These are phyloP conservation scores for Augiades crinisus DNA, from an alignment of 2,888 invertebrate genomes.

Conservation along the genomic window DNA sequence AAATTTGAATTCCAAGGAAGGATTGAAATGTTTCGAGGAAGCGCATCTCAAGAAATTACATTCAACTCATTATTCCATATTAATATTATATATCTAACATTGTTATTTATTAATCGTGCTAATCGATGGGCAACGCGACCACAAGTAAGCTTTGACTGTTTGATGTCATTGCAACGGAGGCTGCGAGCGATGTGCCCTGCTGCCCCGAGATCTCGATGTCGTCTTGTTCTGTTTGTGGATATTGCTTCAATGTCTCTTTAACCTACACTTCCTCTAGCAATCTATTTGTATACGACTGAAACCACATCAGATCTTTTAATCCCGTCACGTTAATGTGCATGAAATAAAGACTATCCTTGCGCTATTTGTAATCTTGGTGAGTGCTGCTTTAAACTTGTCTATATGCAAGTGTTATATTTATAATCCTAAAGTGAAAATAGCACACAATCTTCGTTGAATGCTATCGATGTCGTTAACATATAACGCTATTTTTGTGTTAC, in stretches of 20 bases:
- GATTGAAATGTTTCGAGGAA: too few species aligned
- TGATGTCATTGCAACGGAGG: constrained; percentile 68
- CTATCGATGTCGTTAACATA: constrained; percentile 49
- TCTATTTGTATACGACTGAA: constrained; percentile 22
- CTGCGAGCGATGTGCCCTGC: constrained; percentile 58
- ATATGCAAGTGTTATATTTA: constrained; percentile 27
- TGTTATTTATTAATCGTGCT: not conserved
- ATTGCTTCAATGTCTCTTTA: constrained; percentile 67
- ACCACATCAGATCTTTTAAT: constrained; percentile 20
- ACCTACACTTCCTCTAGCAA: constrained; percentile 43
- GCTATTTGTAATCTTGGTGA: constrained; percentile 29
- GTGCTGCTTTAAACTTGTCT: constrained; percentile 49
- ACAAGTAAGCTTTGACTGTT: constrained; percentile 73
- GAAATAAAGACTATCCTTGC: constrained; percentile 34
- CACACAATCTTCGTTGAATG: constrained; percentile 50
- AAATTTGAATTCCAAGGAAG: too few species aligned
- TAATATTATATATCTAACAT: not conserved
- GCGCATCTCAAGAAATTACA: too few species aligned
- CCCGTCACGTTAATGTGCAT: constrained; percentile 34
- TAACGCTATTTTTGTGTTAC: constrained; percentile 40
- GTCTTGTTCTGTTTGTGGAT: constrained; percentile 71
- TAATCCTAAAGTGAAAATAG: constrained; percentile 24
- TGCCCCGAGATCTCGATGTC: constrained; percentile 75
- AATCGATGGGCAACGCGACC: constrained; percentile 64
- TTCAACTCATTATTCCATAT: too few species aligned